These are phyloP conservation scores for Cephalopholis sonnerati DNA, from an alignment of 2,113 vertebrate genomes.

Conservation along the genomic window DNA sequence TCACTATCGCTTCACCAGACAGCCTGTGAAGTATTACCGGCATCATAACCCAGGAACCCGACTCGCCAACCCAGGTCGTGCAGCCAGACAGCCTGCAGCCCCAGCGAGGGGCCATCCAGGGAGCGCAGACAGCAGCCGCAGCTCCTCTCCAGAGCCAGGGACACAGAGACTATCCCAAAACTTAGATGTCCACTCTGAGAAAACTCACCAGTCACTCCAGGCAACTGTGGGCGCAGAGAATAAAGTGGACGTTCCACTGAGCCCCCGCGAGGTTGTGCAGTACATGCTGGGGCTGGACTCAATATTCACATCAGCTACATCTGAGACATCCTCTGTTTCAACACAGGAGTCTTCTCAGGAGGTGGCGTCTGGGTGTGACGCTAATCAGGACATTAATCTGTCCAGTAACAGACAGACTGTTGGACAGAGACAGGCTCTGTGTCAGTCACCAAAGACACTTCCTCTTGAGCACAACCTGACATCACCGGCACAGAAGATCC, in stretches of 20 bases:
- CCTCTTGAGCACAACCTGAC: constrained; percentile 57
- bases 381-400: constrained; percentile 50
- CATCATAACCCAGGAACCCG: constrained; percentile 59
- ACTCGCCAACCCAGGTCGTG: constrained; percentile 61
- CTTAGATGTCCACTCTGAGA: constrained; percentile 79
- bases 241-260: constrained; percentile 36
- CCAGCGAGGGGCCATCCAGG: constrained; percentile 45
- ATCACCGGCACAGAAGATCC: constrained; percentile 78
- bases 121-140: constrained; percentile 71
- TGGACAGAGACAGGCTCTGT: constrained; percentile 40
- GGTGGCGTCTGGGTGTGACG: constrained; percentile 12
- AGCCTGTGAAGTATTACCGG: constrained; percentile 87
- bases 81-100: constrained; percentile 26
- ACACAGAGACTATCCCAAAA: constrained; percentile 38
- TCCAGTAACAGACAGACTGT: constrained; percentile 45
- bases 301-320: constrained; percentile 4
- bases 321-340: constrained; percentile 8
- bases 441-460: constrained; percentile 57
- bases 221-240: constrained; percentile 10
- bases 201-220: constrained; percentile 74
- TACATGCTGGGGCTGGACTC: constrained; percentile 74
- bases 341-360: constrained; percentile 7
- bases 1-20: constrained; percentile 86
- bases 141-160: constrained; percentile 75
- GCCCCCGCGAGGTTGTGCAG: constrained; percentile 66